A percentile compares a stretch with the other conserved stretches of the same genome.
These are phyloP conservation scores for Arctocebus calabarensis DNA, from an alignment of 2,797 vertebrate genomes.

Conservation along the genomic window DNA sequence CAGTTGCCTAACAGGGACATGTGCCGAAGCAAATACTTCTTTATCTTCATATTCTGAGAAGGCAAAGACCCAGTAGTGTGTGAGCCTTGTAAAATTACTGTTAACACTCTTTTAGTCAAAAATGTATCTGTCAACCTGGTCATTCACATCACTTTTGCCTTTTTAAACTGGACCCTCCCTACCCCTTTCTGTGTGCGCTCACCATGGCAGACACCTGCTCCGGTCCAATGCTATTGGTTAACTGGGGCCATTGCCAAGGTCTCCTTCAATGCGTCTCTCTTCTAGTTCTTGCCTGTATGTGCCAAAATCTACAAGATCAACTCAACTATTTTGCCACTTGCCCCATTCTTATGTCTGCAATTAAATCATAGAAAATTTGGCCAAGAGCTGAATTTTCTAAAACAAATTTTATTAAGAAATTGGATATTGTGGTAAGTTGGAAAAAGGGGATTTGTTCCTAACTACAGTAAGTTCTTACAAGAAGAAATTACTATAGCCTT, in stretches of 20 bases:
- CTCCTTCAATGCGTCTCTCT: neutral
- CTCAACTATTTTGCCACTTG: constrained; percentile 16
- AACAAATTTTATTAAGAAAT: constrained; percentile 54
- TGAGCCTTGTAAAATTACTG: constrained; percentile 6
- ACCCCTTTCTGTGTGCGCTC: neutral
- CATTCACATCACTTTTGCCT: neutral
- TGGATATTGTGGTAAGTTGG: neutral
- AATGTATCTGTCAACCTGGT: neutral
- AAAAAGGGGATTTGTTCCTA: neutral
- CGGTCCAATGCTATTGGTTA: neutral
- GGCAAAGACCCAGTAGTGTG: neutral
- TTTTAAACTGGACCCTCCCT: constrained; percentile 3
- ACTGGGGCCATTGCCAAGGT: neutral
- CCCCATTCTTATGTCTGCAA: constrained; percentile 21
- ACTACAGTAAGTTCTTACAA: neutral
- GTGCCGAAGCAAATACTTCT: neutral
- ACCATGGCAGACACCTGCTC: neutral
- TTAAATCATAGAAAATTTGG: constrained; percentile 1
- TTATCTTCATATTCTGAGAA: neutral
- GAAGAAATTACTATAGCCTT: neutral
- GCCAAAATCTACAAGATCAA: constrained; percentile 35
- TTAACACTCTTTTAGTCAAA: constrained; percentile 5
- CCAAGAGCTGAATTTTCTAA: constrained; percentile 47
- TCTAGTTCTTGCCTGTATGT: neutral
- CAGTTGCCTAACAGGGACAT: neutral